Evolutionary conservation across 1,140 invertebrate species (phyloP).

Genomic region (Latrodectus geometricus): DNA sequence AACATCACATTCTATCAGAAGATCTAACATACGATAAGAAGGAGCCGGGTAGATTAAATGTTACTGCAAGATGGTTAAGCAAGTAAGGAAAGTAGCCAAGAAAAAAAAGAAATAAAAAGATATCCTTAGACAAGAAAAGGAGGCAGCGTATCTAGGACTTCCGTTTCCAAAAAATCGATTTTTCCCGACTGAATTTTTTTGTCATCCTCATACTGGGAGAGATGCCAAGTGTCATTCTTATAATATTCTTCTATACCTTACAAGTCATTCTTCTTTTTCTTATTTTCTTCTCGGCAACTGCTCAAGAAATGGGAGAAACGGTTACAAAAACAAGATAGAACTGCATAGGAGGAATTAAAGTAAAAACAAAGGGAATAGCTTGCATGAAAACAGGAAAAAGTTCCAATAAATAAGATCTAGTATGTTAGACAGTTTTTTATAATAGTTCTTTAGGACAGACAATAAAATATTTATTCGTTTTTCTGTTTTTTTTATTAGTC

Average conservation of each 20-base stretch:
- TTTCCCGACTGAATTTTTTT: not conserved
- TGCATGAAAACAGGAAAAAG: not conserved
- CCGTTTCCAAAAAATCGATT: constrained; percentile 46
- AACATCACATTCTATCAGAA: no score
- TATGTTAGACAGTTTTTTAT: no score
- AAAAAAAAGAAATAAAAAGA: not conserved
- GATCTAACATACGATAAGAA: no score
- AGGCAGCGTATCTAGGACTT: constrained; percentile 23
- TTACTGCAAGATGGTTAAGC: constrained; percentile 17
- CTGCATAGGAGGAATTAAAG: not conserved
- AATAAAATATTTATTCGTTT: no score
- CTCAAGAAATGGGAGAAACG: not conserved
- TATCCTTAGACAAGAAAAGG: constrained; percentile 29
- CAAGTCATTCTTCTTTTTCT: constrained; percentile 8
- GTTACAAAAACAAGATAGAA: no score
- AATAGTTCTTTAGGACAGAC: no score
- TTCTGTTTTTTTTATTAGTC: no score
- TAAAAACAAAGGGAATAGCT: not conserved
- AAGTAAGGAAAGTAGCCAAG: constrained; percentile 34
- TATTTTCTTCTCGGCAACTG: not conserved
- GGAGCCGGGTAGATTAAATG: constrained; percentile 17
- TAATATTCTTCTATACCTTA: constrained; percentile 40
- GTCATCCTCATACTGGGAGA: constrained; percentile 16
- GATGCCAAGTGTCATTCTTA: constrained; percentile 56
- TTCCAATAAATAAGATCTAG: no score